phyloP scores from a whole-genome alignment of 2,797 vertebrate genomes.

The Pipistrellus pygmaeus region DNA sequence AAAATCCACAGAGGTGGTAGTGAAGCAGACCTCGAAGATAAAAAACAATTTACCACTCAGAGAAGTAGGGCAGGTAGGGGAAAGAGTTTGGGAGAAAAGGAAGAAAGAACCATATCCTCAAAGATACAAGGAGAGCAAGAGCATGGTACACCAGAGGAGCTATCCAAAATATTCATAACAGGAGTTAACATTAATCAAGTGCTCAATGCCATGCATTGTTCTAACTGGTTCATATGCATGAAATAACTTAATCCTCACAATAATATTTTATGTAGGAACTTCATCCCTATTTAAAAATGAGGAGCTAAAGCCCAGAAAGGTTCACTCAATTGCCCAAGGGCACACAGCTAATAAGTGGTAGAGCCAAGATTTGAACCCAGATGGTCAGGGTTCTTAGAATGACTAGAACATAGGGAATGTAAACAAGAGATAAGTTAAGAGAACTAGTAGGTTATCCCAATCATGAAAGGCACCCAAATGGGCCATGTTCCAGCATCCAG shows the following conservation, averaged over 20 bases:
- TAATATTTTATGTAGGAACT: conserved; percentile 18
- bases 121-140: conserved; percentile 25
- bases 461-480: background rate
- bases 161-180: background rate
- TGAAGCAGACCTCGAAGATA: background rate
- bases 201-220: background rate
- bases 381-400: background rate
- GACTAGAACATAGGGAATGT: background rate
- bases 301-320: background rate
- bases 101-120: background rate
- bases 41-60: conserved; percentile 17
- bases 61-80: background rate
- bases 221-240: background rate
- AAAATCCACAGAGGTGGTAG: conserved; percentile 32
- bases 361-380: conserved; percentile 18
- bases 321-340: background rate
- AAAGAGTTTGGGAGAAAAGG: background rate
- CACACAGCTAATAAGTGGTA: background rate
- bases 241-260: background rate
- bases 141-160: background rate
- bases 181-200: background rate
- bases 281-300: background rate
- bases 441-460: background rate
- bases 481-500: background rate
- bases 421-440: conserved; percentile 2